These are phyloP conservation scores for Sesamia nonagrioides DNA, from an alignment of 1,140 invertebrate species.

Conservation along the genomic window DNA sequence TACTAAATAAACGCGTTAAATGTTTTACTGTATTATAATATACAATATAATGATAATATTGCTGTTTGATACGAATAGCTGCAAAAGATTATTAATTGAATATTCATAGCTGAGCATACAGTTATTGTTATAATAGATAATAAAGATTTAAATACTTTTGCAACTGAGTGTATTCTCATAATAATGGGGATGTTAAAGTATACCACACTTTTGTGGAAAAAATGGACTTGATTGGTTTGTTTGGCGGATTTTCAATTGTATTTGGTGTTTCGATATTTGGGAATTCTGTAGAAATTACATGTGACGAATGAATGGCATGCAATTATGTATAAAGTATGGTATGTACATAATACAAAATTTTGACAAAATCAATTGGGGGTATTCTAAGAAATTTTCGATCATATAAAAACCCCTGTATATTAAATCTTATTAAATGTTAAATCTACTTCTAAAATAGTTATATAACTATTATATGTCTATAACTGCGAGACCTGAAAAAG, in stretches of 20 bases:
- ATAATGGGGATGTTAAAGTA: conserved; percentile 3
- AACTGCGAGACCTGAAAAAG: conserved; percentile 53
- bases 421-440: conserved; percentile 39
- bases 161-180: conserved; percentile 19
- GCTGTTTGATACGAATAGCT: neutral
- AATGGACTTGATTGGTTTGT: conserved; percentile 12
- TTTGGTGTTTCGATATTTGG: neutral
- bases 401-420: conserved; percentile 32
- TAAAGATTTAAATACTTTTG: conserved; percentile 23
- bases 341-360: conserved; percentile 20
- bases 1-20: neutral
- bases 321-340: neutral
- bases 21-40: conserved; percentile 17
- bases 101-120: neutral
- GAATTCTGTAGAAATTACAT: neutral
- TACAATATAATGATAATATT: neutral
- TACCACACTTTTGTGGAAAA: neutral
- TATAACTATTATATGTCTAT: conserved; percentile 41
- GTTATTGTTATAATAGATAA: neutral
- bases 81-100: neutral
- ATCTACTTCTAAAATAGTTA: conserved; percentile 44
- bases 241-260: neutral
- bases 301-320: neutral
- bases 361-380: conserved; percentile 8
- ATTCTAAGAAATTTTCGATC: conserved; percentile 13